Conservation (phyloP, 2,888 invertebrate genomes). For the Trileptium ribeirensis region DNA sequence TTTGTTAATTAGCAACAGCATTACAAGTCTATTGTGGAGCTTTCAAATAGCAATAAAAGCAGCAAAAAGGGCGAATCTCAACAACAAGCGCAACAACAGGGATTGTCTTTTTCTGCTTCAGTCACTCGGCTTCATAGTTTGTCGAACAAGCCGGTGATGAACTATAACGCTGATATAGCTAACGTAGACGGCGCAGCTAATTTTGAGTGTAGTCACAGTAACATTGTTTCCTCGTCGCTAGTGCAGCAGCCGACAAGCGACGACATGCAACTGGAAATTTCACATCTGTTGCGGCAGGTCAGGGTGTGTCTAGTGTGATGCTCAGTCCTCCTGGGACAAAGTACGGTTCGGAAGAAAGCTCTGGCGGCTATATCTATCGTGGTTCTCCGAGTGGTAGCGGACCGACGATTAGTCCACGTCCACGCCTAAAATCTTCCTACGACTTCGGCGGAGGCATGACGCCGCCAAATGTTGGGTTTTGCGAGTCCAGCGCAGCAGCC, state of each 20-base stretch:
- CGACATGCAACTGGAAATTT: background rate
- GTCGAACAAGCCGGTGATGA: background rate
- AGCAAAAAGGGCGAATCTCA: background rate
- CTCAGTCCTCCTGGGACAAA: slow-evolving; percentile 5
- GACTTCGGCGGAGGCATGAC: background rate
- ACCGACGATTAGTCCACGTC: background rate
- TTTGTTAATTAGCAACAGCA: too few relatives aligned
- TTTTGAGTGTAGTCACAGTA: too few relatives aligned
- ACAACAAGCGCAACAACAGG: background rate
- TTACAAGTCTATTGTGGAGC: background rate
- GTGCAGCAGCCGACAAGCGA: background rate
- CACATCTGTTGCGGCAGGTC: background rate
- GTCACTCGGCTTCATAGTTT: background rate
- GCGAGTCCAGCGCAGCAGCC: background rate
- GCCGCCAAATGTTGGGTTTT: background rate
- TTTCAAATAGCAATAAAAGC: background rate
- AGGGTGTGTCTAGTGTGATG: slow-evolving; percentile 9
- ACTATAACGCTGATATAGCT: background rate
- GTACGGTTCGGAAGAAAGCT: background rate
- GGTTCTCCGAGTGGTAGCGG: background rate
- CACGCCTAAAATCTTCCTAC: background rate
- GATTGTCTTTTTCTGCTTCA: background rate
- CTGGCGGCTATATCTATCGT: background rate
- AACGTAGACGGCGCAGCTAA: too few relatives aligned
- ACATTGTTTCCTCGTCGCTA: too few relatives aligned